Base-by-base conservation (phyloP, 2,888 invertebrate genomes). In the Seira sanloemensis region DNA sequence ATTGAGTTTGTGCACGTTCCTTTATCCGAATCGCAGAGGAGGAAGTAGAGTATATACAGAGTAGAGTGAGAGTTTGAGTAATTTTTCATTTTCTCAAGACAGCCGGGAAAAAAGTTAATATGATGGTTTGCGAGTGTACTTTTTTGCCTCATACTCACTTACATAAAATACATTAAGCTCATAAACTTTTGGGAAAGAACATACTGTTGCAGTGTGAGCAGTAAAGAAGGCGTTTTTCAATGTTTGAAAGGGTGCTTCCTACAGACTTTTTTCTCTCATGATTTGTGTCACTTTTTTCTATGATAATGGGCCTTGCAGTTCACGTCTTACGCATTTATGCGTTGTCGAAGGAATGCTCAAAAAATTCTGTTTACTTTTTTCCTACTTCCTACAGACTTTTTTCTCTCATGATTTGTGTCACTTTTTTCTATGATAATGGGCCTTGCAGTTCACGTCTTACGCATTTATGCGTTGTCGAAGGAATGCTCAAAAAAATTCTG, bases 171-270 rank as follows among this genome's bases (percentile, higher is more conserved):
- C n/a, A n/a, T n/a, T n/a, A n/a, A n/a, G n/a, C n/a, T n/a, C n/a
- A n/a, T n/a, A n/a, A n/a, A n/a, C n/a, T n/a, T n/a, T n/a, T n/a
- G n/a, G n/a, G n/a, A n/a, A n/a, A 66, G 12, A 2, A 12, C 23
- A 66, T 16, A 66, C 23, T 23, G 5, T 24, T 71, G 18, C 58
- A 54, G n/a, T n/a, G n/a, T n/a, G n/a, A n/a, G n/a, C n/a, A 74
- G 27, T 21, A 72, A 54, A 16, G n/a, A 74, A 73, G 74, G 65
- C 74, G 74, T 65, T 65, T 74, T 62, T 21, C 62, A 62, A 54
- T 73, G n/a, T n/a, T 73, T 62, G 37, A 62, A 65, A 74, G 21
- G 65, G 27, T 37, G 46, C 37, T 75, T 66, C 54, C 65, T 54
- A 62, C n/a, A 19, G 19, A 23, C 74, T n/a, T 23, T 62, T 65